Percentiles rank a stretch among this genome's conserved stretches.
phyloP scores from a whole-genome alignment of 30 jellyfish, hydroid and myxozoan genomes.

The Cassiopea andromeda region DNA sequence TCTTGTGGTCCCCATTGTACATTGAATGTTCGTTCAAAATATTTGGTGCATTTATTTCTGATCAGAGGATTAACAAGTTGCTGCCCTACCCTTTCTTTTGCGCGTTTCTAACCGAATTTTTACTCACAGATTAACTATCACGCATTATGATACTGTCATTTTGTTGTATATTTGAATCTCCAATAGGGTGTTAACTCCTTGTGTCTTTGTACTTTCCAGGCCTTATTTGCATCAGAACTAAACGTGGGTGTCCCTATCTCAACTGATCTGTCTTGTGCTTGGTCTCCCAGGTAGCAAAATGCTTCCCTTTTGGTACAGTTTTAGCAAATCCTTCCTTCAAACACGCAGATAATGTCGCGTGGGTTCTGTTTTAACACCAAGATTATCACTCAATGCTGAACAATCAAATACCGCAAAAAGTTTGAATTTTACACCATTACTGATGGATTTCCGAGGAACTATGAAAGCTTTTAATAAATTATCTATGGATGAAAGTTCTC shows the following conservation, averaged over 20 bases:
- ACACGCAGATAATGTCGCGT: constrained; percentile 17
- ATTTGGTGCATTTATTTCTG: constrained; percentile 16
- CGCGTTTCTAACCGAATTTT: constrained; percentile 2
- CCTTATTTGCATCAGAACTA: background rate
- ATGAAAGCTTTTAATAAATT: background rate
- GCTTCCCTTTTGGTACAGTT: background rate
- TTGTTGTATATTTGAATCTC: background rate
- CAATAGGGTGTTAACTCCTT: background rate
- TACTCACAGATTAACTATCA: constrained; percentile 26
- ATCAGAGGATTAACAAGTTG: constrained; percentile 6
- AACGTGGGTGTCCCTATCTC: constrained; percentile 2
- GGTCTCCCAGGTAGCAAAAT: background rate
- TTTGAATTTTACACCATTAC: constrained; percentile 6
- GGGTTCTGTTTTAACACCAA: background rate
- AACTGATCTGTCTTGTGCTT: background rate
- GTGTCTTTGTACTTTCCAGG: background rate
- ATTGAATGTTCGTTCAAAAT: constrained; percentile 6
- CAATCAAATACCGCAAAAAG: background rate
- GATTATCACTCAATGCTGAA: constrained; percentile 27
- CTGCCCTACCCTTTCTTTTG: background rate
- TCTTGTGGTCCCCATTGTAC: constrained; percentile 2
- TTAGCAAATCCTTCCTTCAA: background rate
- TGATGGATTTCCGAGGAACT: constrained; percentile 22
- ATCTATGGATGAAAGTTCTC: background rate
- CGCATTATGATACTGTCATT: background rate